phyloP scores from a whole-genome alignment of 2,888 invertebrate genomes.

The Leptinotarsa tumamoca region DNA sequence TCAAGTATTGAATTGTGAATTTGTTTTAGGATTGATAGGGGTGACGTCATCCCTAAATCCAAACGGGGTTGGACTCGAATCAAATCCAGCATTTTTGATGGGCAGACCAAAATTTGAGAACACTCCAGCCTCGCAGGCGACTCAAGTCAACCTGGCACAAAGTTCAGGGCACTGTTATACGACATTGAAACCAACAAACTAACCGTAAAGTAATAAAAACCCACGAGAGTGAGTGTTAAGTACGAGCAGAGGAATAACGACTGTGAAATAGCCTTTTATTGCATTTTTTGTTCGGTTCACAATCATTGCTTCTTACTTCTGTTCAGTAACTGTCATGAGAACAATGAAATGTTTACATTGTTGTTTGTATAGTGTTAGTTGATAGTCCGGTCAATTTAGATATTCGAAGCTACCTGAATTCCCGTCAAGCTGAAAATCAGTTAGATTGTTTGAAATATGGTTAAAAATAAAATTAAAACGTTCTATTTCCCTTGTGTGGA shows the following conservation, averaged over 20 bases:
- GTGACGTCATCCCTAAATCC: conserved; percentile 76
- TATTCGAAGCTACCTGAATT: too few relatives aligned
- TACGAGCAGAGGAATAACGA: background rate
- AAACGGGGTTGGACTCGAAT: conserved; percentile 74
- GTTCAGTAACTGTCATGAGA: background rate
- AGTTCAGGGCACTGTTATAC: conserved; percentile 62
- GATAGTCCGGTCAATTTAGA: too few relatives aligned
- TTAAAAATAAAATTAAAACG: too few relatives aligned
- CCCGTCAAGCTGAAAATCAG: too few relatives aligned
- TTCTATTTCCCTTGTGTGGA: too few relatives aligned
- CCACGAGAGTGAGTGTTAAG: background rate
- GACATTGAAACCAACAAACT: conserved; percentile 49
- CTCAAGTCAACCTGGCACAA: conserved; percentile 61
- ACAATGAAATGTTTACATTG: background rate
- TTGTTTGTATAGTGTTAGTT: background rate
- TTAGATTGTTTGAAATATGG: too few relatives aligned
- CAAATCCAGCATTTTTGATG: conserved; percentile 73
- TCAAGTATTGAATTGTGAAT: too few relatives aligned
- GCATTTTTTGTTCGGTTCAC: background rate
- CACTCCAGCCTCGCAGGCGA: conserved; percentile 51
- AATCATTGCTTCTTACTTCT: background rate
- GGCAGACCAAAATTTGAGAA: conserved; percentile 70
- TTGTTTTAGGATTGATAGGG: conserved; percentile 63
- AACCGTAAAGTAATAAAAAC: conserved; percentile 22
- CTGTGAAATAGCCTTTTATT: background rate